Conservation (phyloP, 2,888 invertebrate species). For the Subacronicta megacephala region DNA sequence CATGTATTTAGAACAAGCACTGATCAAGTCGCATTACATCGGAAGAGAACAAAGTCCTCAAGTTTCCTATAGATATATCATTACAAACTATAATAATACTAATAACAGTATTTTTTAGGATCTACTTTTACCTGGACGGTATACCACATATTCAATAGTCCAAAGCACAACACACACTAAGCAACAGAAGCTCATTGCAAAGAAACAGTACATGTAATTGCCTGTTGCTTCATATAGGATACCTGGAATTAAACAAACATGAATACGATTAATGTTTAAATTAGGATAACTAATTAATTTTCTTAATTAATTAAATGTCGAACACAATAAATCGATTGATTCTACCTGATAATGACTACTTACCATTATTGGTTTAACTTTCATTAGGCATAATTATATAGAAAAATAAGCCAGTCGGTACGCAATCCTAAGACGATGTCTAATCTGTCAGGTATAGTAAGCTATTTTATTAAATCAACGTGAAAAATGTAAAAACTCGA, state of each 20-base stretch:
- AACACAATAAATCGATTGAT: too few relatives aligned
- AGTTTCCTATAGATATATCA: conserved; percentile 7
- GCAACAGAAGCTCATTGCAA: conserved; percentile 91
- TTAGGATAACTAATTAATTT: too few relatives aligned
- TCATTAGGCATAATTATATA: too few relatives aligned
- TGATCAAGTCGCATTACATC: not conserved
- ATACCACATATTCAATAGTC: conserved; percentile 83
- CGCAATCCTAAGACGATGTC: too few relatives aligned
- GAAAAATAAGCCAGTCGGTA: too few relatives aligned
- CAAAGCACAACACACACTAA: conserved; percentile 92
- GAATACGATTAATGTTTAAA: not conserved
- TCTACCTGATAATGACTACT: too few relatives aligned
- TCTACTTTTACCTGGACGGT: conserved; percentile 43
- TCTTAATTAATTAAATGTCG: too few relatives aligned
- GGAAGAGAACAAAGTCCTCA: not conserved
- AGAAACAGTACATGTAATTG: conserved; percentile 91
- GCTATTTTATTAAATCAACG: too few relatives aligned
- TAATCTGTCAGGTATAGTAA: too few relatives aligned
- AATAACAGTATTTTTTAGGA: conserved; percentile 18
- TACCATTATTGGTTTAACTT: too few relatives aligned
- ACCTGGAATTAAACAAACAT: conserved; percentile 67
- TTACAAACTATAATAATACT: conserved; percentile 13
- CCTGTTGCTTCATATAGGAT: conserved; percentile 87
- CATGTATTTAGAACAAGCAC: conserved; percentile 9
- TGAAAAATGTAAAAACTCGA: too few relatives aligned